Base-by-base conservation (phyloP, 2,113 vertebrate species). In the Electrona antarctica region DNA sequence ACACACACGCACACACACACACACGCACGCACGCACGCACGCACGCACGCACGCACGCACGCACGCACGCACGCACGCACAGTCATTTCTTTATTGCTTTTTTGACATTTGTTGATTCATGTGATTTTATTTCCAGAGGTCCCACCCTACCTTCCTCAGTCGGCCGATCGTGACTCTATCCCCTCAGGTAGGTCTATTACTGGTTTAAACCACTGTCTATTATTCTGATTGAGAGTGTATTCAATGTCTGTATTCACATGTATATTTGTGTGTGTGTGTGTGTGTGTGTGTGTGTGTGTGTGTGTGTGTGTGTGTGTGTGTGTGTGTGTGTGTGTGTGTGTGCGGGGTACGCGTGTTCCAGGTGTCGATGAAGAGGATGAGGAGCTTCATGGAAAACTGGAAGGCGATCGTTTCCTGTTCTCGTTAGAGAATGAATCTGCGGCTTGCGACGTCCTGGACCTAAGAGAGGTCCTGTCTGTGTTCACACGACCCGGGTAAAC, bases 301-400 rank as follows among this genome's bases (percentile, higher is more conserved):
- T 46, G 41, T 61, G 60, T 46, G 60, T 46, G 41, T 61, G 60
- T 11, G 64, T 66, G 64, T 67, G 64, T 54, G 64, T 66, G 48
- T 65, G 63, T 51, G 50, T 66, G 13, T 78, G 12, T 68, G 29
- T 73, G 67, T 58, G 65, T 64, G 58, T 73, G 49, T 62, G 51
- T 67, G 59, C 48, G 15, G 56, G 41, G 47, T 72, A 7, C 54
- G 8, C 68, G 59, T 71, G 45, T 58, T 72, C 5, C 73, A 79
- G 89, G 33, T 69, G 64, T 57, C 28, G 12, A 21, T 55, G 14
- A 52, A 59, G 84, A 87, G 7, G 78, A 90, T 54, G 92, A 94
- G 78, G 91, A 93, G 78, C 91, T 94, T 28, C 93, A 94, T 2
- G 93, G 93, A 0, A 94, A 93, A 83, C 79, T 94, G 78, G 92